Base-by-base conservation (phyloP, 2,888 invertebrate genomes). In the Margaritifera margaritifera region DNA sequence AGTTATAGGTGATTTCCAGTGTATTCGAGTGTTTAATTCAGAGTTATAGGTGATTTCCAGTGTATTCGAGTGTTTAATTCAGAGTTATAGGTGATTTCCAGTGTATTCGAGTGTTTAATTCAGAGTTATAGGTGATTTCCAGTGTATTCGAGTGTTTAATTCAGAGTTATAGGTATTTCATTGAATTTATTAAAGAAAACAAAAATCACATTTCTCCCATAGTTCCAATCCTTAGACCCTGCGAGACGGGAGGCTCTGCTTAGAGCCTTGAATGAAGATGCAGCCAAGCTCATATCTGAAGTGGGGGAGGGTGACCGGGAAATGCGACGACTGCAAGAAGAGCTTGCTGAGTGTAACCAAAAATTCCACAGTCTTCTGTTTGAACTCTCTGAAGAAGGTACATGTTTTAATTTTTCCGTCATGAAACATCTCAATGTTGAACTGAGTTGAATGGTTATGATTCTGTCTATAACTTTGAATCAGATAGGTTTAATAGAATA, bases 181-280 rank as follows among this genome's bases (percentile, higher is more conserved):
- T 24, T 56, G 11, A 19, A 4, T 3, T 56, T 15, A 56, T 56
- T 56, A 4, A 56, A 42, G 42, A 42, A 42, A 15, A 15, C 31
- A 42, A 42, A 42, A 31, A 31, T 31, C 8, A 42, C 15, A 11
- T 42, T 53, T 22, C 52, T 55, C 24, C 56, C 69, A n/a, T 87
- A 95, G 93, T 99, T 98, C 91, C 93, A 98, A 84, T 95, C 96
- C 1, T 97, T 99, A 94, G 98, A 98, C 70, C 95, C 97, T 19
- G 96, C 97, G 82, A 97, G 98, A 90, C 93, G 99, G 25, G 97
- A 97, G 71, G 97, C 98, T 4, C 98, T 99, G 86, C 87, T 90
- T 75, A 78, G 83, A 63, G 98, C 98, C 0, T 91, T 99, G 67
- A 98, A 99, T 91, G 98, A 99, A 87, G 99, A 99, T 90, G 98